Conservation (phyloP, 2,113 vertebrate genomes). For the Campylorhamphus procurvoides region DNA sequence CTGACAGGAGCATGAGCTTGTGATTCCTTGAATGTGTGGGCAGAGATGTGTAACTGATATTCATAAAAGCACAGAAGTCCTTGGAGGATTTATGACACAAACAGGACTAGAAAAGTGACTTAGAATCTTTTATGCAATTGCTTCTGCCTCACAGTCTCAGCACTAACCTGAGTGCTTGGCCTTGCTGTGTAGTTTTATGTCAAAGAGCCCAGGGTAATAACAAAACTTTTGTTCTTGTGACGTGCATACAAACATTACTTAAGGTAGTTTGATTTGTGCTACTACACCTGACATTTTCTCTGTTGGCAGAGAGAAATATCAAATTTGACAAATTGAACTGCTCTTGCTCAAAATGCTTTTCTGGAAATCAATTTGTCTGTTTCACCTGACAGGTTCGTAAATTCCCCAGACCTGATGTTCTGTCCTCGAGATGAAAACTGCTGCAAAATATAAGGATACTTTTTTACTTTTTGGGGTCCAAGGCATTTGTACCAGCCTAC, state of each 20-base stretch:
- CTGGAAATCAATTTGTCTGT: constrained; percentile 37
- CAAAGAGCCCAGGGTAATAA: background rate
- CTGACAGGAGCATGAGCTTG: background rate
- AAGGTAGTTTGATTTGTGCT: constrained; percentile 16
- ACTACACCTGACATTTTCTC: constrained; percentile 45
- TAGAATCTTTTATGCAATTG: constrained; percentile 21
- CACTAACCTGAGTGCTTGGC: background rate
- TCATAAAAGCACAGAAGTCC: constrained; percentile 4
- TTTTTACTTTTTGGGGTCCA: constrained; percentile 8
- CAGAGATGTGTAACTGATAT: constrained; percentile 12
- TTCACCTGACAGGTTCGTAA: constrained; percentile 6
- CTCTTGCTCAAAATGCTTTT: constrained; percentile 30
- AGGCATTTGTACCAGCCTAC: background rate
- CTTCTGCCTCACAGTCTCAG: background rate
- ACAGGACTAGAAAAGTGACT: background rate
- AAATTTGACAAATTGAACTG: constrained; percentile 33
- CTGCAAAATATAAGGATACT: background rate
- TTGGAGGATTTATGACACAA: background rate
- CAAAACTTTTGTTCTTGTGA: constrained; percentile 33
- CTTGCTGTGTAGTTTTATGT: background rate
- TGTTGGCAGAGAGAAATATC: background rate
- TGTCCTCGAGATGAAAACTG: constrained; percentile 35
- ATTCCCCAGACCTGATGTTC: constrained; percentile 5
- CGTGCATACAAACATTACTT: constrained; percentile 6
- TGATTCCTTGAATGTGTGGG: background rate